phyloP scores from a whole-genome alignment of 1,140 invertebrate genomes.

The Homalodisca vitripennis region DNA sequence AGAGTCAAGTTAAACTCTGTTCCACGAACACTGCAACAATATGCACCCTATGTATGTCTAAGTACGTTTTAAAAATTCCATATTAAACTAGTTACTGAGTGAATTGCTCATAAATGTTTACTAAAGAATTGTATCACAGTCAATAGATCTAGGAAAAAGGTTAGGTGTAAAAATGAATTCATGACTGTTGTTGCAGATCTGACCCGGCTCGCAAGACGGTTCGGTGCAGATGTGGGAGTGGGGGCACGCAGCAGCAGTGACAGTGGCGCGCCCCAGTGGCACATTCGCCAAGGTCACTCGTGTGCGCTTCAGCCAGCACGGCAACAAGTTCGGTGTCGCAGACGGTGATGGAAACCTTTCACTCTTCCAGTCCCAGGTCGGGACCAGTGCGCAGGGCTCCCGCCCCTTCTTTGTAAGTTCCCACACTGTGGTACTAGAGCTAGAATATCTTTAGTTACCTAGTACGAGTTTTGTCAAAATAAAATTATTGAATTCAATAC shows the following conservation, averaged over 20 bases:
- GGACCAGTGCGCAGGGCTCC: constrained; percentile 74
- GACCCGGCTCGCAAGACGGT: constrained; percentile 95
- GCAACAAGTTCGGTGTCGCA: constrained; percentile 97
- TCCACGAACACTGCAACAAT: too few species aligned
- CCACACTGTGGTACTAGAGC: background rate
- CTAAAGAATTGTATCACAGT: too few species aligned
- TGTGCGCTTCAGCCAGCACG: constrained; percentile 92
- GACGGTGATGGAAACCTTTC: constrained; percentile 90
- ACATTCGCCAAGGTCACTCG: constrained; percentile 95
- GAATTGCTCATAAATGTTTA: too few species aligned
- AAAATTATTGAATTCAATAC: too few species aligned
- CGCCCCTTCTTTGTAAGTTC: constrained; percentile 93
- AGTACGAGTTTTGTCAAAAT: too few species aligned
- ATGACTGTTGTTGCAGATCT: constrained; percentile 64
- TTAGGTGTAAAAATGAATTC: too few species aligned
- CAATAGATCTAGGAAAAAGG: too few species aligned
- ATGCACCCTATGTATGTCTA: too few species aligned
- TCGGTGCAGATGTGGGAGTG: constrained; percentile 98
- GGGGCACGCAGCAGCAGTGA: constrained; percentile 88
- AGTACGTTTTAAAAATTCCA: too few species aligned
- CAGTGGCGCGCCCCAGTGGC: constrained; percentile 84
- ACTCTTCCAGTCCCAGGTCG: constrained; percentile 85
- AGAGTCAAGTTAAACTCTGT: too few species aligned
- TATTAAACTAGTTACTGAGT: too few species aligned
- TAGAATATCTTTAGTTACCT: background rate